Base-by-base conservation (phyloP, 2,888 invertebrate species). In the Nebria salina region DNA sequence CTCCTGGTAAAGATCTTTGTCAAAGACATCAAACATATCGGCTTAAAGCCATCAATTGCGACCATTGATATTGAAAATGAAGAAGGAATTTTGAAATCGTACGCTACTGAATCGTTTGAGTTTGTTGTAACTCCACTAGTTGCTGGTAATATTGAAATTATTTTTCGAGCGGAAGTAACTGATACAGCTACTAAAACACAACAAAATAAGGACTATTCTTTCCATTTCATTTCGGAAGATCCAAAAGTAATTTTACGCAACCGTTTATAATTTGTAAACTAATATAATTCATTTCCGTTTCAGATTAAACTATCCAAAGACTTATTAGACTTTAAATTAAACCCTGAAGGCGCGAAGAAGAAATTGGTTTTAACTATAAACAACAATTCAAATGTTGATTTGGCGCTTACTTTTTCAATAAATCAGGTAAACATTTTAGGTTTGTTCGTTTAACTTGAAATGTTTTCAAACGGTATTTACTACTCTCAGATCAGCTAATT, bases 291-390 rank as follows among this genome's bases (percentile, higher is more conserved):
- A 6, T 72, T 72, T 25, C 11, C 8, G 72, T 65, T 75, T 75
- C 26, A 80, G 75, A 65, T 75, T 68, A 75, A 75, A 64, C 13
- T 75, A 9, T 75, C 75, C 15, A 72, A 72, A n/a, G 79, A 80
- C 68, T 25, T 68, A 70, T n/a, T 80, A n/a, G 79, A 80, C 75
- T 80, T 68, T 43, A 75, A 75, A 34, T 15, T 80, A 34, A 74
- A 54, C 41, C 75, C 76, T 1, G 81, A 81, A 72, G 76, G 25
- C 1, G n/a, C 65, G 7, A 64, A 72, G n/a, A 81, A 81, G 41
- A 64, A 64, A 65, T 13, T 76, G 15, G 65, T n/a, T 5, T n/a
- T 81, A 41, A 34, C 75, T 20, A 3, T 81, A 2, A 20, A 6
- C 20, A 81, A 81, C 41, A 70, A 72, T 65, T 70, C 72, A 4